These are phyloP conservation scores for Polietes domitor DNA, from an alignment of 2,888 invertebrate species.

Conservation along the genomic window DNA sequence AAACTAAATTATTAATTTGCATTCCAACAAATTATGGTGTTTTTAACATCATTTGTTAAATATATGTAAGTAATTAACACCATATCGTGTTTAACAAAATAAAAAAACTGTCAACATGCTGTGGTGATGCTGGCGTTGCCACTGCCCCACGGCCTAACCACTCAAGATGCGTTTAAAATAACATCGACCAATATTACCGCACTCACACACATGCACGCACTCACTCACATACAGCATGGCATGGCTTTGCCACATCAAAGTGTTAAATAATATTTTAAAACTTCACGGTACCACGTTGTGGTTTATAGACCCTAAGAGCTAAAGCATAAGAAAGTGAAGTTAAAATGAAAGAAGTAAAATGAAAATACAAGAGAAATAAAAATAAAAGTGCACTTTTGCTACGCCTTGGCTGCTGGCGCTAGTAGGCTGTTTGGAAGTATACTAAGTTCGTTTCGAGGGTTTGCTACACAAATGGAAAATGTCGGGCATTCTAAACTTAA, in stretches of 20 bases:
- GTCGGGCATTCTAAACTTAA: too few species aligned
- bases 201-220: neutral
- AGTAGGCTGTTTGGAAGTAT: too few species aligned
- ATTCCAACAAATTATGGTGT: neutral
- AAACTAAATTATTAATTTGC: neutral
- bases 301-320: slow-evolving; percentile 36
- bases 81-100: neutral
- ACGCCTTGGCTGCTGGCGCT: neutral
- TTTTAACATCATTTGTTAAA: neutral
- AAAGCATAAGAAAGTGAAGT: neutral
- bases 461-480: too few species aligned
- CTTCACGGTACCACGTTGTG: neutral
- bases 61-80: slow-evolving; percentile 14
- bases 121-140: neutral
- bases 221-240: neutral
- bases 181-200: neutral
- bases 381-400: slow-evolving; percentile 2
- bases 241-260: slow-evolving; percentile 15
- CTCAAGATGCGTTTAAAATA: neutral
- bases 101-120: slow-evolving; percentile 6
- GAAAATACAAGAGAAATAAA: neutral
- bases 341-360: neutral
- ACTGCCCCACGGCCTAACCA: neutral
- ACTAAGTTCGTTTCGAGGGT: too few species aligned
- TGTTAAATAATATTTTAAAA: slow-evolving; percentile 39